Base-by-base conservation (phyloP, 2,113 vertebrate genomes). In the Cyprinodon brontotheroides region DNA sequence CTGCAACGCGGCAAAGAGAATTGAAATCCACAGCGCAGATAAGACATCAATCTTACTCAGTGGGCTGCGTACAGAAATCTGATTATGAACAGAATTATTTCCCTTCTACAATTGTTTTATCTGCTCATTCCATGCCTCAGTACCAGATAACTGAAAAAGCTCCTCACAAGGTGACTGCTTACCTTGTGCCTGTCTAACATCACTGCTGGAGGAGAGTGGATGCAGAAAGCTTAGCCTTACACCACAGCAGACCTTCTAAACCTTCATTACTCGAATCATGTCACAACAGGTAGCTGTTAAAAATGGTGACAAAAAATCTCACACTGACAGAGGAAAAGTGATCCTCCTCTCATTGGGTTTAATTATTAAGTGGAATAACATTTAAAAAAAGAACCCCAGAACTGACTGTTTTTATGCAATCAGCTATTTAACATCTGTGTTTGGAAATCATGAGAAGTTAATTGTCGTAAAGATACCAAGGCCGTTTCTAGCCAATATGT, bases 81-180 rank as follows among this genome's bases (percentile, higher is more conserved):
- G 93, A 94, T 94, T 94, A 94, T 81, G 75, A 85, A 85, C 84
- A 86, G 85, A 93, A 93, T 93, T 88, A 93, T 93, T 93, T 92
- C 91, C 93, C 90, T 90, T 89, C 93, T 89, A 89, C 91, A 89
- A 94, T 92, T 92, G 91, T 94, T 94, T 94, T 94, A 94, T 94
- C 92, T 90, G 88, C 78, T 85, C 87, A 69, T 86, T 90, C 86
- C 84, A 85, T 83, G 90, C 85, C 84, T 90, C 86, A 48, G 86
- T 78, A 65, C 72, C 77, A 90, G 91, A 93, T 94, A 91, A 88
- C 80, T 82, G 57, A 62, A 66, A 81, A 63, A 86, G 79, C 78
- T 74, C 81, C 86, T 79, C 86, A 79, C 85, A 79, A 83, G 82
- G 89, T 89, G 86, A 74, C 45, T 53, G 72, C 79, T 76, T 41